Percentiles rank a stretch among this genome's conserved stretches.
These are phyloP conservation scores for Acronicta leporina DNA, from an alignment of 2,888 invertebrate species.

Conservation along the genomic window DNA sequence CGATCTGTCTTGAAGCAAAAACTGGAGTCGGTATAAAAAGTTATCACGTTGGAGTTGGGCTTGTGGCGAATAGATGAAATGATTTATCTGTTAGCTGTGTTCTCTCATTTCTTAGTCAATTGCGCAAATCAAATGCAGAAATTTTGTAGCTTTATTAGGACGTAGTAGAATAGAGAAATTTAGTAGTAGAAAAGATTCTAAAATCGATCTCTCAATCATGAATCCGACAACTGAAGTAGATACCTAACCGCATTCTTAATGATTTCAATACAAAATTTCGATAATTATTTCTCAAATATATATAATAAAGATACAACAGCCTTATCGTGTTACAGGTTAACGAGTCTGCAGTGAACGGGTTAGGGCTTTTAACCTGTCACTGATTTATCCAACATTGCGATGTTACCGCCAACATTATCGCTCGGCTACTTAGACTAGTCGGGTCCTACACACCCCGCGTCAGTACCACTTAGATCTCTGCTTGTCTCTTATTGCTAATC, in stretches of 20 bases:
- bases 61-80: slow-evolving; percentile 46
- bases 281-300: slow-evolving; percentile 5
- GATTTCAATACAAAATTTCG: not conserved
- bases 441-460: slow-evolving; percentile 34
- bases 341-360: slow-evolving; percentile 43
- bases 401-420: slow-evolving; percentile 39
- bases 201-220: too few species aligned
- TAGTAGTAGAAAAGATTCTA: too few species aligned
- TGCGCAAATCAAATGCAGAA: too few species aligned
- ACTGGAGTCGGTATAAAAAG: slow-evolving; percentile 45
- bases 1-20: slow-evolving; percentile 50
- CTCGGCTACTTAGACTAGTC: slow-evolving; percentile 15
- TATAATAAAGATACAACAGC: slow-evolving; percentile 30
- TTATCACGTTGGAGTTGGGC: slow-evolving; percentile 16
- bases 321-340: slow-evolving; percentile 31
- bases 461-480: slow-evolving; percentile 25
- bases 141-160: too few species aligned
- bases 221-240: too few species aligned
- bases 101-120: slow-evolving; percentile 6
- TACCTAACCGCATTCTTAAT: too few species aligned
- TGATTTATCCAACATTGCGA: slow-evolving; percentile 33
- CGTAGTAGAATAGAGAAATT: not conserved
- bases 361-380: slow-evolving; percentile 50
- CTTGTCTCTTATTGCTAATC: slow-evolving; percentile 16
- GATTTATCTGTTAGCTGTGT: slow-evolving; percentile 25